These are phyloP conservation scores for Genyomyrus donnyi DNA, from an alignment of 2,113 vertebrate species.

Conservation along the genomic window DNA sequence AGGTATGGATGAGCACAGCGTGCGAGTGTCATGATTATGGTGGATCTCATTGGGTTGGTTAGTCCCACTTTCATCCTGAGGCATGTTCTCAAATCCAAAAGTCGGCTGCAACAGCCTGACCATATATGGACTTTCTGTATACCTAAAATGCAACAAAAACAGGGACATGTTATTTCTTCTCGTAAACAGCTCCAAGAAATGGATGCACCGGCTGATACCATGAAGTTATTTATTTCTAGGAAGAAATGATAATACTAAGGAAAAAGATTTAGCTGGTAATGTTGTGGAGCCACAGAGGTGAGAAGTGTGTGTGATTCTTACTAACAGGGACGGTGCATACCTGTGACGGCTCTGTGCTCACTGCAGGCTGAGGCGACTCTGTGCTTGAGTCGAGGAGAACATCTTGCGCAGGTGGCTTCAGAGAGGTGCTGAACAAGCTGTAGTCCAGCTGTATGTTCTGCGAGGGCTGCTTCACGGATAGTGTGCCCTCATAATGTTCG, in stretches of 20 bases:
- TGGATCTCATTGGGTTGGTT: slow-evolving; percentile 24
- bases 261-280: neutral
- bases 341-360: slow-evolving; percentile 48
- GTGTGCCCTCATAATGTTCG: slow-evolving; percentile 36
- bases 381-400: slow-evolving; percentile 35
- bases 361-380: slow-evolving; percentile 37
- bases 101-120: slow-evolving; percentile 48
- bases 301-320: neutral
- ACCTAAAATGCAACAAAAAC: slow-evolving; percentile 43
- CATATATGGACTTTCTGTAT: slow-evolving; percentile 49
- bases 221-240: neutral
- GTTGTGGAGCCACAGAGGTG: neutral
- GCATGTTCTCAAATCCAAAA: slow-evolving; percentile 49
- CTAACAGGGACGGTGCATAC: slow-evolving; percentile 32
- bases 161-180: neutral
- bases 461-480: slow-evolving; percentile 30
- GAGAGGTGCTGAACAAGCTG: slow-evolving; percentile 34
- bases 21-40: neutral
- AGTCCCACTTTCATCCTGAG: neutral
- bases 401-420: slow-evolving; percentile 31
- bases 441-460: slow-evolving; percentile 37
- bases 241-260: neutral
- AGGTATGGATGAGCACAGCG: slow-evolving; percentile 10
- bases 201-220: neutral
- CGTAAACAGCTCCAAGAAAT: neutral